These are phyloP conservation scores for Myoxocephalus aenaeus DNA, from an alignment of 2,797 vertebrate species.

Conservation along the genomic window DNA sequence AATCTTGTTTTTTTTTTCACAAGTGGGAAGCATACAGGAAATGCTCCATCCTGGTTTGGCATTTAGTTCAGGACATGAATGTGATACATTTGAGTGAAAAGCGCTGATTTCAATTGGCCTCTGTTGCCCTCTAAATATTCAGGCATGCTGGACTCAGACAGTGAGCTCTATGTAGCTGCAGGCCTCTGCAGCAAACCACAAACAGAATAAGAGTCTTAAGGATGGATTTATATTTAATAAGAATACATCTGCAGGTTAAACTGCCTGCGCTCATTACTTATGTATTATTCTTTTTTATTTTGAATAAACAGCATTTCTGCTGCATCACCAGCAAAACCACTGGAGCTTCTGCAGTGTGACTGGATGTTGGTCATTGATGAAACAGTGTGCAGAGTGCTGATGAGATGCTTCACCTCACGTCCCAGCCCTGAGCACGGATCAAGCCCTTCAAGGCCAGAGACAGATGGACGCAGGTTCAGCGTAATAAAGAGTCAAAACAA, in stretches of 20 bases:
- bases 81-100: slow-evolving; percentile 60
- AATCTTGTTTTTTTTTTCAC: slow-evolving; percentile 9
- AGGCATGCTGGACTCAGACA: slow-evolving; percentile 50
- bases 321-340: slow-evolving; percentile 17
- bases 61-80: slow-evolving; percentile 44
- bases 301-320: slow-evolving; percentile 19
- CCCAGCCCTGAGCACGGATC: slow-evolving; percentile 11
- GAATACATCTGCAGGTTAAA: slow-evolving; percentile 62
- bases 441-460: slow-evolving; percentile 29
- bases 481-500: slow-evolving; percentile 75
- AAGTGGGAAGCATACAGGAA: slow-evolving; percentile 52
- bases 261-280: slow-evolving; percentile 59
- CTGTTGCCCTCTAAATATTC: slow-evolving; percentile 59
- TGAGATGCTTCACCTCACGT: slow-evolving; percentile 19
- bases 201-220: slow-evolving; percentile 57
- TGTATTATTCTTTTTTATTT: slow-evolving; percentile 31
- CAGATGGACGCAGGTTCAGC: slow-evolving; percentile 54
- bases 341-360: slow-evolving; percentile 1
- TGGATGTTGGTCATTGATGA: slow-evolving; percentile 14
- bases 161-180: slow-evolving; percentile 53
- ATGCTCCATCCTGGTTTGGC: slow-evolving; percentile 54
- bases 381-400: slow-evolving; percentile 35
- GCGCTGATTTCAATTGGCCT: slow-evolving; percentile 46
- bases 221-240: slow-evolving; percentile 77
- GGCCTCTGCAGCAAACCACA: slow-evolving; percentile 56